Percentiles rank a stretch among this genome's conserved stretches.
Conservation (phyloP, 2,113 vertebrate species). For the Tautogolabrus adspersus region DNA sequence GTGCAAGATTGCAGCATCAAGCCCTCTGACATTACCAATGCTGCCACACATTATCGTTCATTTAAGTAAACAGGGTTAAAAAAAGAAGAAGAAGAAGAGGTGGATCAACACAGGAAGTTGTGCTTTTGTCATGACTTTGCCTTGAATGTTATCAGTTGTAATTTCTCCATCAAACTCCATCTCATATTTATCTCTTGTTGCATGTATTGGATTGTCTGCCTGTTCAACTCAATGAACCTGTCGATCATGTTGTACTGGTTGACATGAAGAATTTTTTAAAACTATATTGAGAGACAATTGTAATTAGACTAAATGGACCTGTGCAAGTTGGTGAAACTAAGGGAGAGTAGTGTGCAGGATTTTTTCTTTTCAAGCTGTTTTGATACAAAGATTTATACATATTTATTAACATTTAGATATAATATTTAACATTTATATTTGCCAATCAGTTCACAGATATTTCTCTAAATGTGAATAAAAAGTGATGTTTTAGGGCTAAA, state of each 20-base stretch:
- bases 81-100: too few relatives aligned
- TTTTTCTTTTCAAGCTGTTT: too few relatives aligned
- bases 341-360: too few relatives aligned
- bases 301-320: too few relatives aligned
- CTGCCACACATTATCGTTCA: not conserved
- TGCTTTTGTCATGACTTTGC: not conserved
- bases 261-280: not conserved
- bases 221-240: not conserved
- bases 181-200: not conserved
- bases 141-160: not conserved
- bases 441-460: too few relatives aligned
- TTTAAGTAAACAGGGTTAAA: not conserved
- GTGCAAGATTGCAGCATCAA: not conserved
- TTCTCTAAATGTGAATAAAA: too few relatives aligned
- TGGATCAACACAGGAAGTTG: not conserved
- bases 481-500: too few relatives aligned
- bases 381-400: too few relatives aligned
- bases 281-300: not conserved
- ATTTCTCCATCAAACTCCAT: not conserved
- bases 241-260: not conserved
- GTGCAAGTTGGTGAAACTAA: too few relatives aligned
- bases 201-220: not conserved
- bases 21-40: conserved; percentile 28
- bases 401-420: too few relatives aligned
- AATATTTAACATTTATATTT: too few relatives aligned